Conservation (phyloP, 2,113 vertebrate genomes). For the Coreoperca whiteheadi region DNA sequence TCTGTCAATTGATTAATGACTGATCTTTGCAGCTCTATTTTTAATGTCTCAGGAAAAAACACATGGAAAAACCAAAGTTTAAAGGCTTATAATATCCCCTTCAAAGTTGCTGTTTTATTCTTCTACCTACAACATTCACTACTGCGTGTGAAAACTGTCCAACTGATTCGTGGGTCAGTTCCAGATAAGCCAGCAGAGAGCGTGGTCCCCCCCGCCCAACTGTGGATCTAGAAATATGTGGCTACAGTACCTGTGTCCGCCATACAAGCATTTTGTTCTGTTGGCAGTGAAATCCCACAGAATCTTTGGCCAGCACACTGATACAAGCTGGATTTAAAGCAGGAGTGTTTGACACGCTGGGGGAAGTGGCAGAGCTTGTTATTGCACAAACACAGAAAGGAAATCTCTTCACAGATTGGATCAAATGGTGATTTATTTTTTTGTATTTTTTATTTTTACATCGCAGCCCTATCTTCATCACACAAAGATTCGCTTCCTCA, state of each 20-base stretch:
- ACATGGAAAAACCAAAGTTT: not conserved
- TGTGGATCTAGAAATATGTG: not conserved
- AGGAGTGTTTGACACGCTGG: not conserved
- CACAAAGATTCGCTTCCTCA: not conserved
- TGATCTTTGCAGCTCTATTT: not conserved
- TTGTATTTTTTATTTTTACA: not conserved
- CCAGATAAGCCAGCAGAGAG: slow-evolving; percentile 20
- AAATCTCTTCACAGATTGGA: slow-evolving; percentile 36
- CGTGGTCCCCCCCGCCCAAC: not conserved
- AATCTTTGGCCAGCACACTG: not conserved
- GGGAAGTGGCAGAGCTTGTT: not conserved
- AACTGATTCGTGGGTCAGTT: slow-evolving; percentile 8
- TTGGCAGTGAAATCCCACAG: slow-evolving; percentile 1
- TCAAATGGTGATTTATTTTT: not conserved
- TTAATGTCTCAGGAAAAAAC: not conserved
- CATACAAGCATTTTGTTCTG: not conserved
- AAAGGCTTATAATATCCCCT: not conserved
- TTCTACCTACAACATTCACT: not conserved
- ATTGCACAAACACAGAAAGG: slow-evolving; percentile 1
- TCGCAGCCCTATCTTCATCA: slow-evolving; percentile 4
- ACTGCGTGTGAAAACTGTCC: not conserved
- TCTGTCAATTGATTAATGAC: not conserved
- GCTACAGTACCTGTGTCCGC: not conserved
- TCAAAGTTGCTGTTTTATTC: not conserved
- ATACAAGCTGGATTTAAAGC: not conserved